These are phyloP conservation scores for Drymonia ruficornis DNA, from an alignment of 2,888 invertebrate genomes.

Conservation along the genomic window DNA sequence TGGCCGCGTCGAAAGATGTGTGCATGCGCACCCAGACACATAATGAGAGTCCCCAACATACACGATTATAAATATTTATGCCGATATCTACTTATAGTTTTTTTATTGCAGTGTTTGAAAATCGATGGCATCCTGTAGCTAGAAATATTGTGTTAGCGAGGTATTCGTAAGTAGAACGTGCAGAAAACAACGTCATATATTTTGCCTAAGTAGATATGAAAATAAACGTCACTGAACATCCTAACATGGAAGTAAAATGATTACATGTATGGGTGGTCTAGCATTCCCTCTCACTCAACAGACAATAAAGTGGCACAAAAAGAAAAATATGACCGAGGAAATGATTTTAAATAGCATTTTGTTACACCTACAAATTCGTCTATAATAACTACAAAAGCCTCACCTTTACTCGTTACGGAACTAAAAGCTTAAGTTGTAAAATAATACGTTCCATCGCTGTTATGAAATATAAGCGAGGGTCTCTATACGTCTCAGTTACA, in stretches of 20 bases:
- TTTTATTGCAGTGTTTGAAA: constrained; percentile 55
- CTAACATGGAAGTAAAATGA: too few species aligned
- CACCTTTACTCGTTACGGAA: constrained; percentile 39
- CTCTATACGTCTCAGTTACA: constrained; percentile 49
- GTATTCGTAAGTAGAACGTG: too few species aligned
- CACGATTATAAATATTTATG: constrained; percentile 64
- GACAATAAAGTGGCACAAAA: too few species aligned
- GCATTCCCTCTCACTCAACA: too few species aligned
- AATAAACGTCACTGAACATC: too few species aligned
- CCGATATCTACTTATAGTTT: constrained; percentile 55
- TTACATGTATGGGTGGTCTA: too few species aligned
- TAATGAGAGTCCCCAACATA: constrained; percentile 59
- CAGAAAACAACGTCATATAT: too few species aligned
- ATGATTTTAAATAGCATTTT: neutral
- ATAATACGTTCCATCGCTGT: constrained; percentile 37
- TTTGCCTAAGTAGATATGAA: too few species aligned
- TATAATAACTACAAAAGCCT: constrained; percentile 29
- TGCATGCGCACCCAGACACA: constrained; percentile 56
- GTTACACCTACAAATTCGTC: constrained; percentile 24
- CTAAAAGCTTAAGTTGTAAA: constrained; percentile 35
- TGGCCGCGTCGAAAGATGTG: constrained; percentile 72
- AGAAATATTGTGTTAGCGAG: too few species aligned
- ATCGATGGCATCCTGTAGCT: constrained; percentile 25
- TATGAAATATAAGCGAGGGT: constrained; percentile 55
- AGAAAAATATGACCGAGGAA: too few species aligned